phyloP scores from a whole-genome alignment of 1,140 invertebrate genomes.

The Semibalanus balanoides region DNA sequence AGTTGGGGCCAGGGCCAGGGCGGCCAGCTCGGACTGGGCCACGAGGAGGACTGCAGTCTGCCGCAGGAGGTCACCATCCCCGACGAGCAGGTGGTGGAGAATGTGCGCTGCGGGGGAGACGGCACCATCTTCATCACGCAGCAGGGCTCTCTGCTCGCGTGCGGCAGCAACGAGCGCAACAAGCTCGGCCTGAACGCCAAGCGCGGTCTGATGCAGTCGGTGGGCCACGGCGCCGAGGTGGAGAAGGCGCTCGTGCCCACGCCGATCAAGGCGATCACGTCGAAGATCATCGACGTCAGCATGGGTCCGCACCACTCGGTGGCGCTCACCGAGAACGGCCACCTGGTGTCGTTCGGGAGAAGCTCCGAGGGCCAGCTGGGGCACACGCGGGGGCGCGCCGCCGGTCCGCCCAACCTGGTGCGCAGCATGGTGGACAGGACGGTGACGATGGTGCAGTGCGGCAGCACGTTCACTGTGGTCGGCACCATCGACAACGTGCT shows the following conservation, averaged over 20 bases:
- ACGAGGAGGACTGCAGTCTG: slow-evolving; percentile 38
- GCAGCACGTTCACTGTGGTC: slow-evolving; percentile 47
- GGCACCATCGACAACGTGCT: slow-evolving; percentile 49
- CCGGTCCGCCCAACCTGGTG: slow-evolving; percentile 35
- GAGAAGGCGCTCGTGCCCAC: slow-evolving; percentile 34
- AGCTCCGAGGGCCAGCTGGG: slow-evolving; percentile 46
- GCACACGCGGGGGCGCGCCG: background rate
- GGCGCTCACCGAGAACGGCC: slow-evolving; percentile 47
- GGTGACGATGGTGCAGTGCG: slow-evolving; percentile 45
- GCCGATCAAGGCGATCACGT: slow-evolving; percentile 29
- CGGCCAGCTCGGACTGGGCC: slow-evolving; percentile 49
- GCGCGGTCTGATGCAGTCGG: slow-evolving; percentile 31
- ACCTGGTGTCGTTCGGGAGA: slow-evolving; percentile 46
- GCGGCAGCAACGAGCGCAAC: slow-evolving; percentile 51
- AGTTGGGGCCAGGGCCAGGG: slow-evolving; percentile 49
- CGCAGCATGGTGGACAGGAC: slow-evolving; percentile 37
- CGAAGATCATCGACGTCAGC: slow-evolving; percentile 36
- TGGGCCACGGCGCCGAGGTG: slow-evolving; percentile 29
- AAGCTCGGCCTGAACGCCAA: slow-evolving; percentile 48
- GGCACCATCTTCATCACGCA: slow-evolving; percentile 48
- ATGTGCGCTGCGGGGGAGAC: slow-evolving; percentile 46
- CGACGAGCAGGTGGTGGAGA: slow-evolving; percentile 35
- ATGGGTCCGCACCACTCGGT: slow-evolving; percentile 43
- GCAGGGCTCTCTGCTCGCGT: slow-evolving; percentile 45
- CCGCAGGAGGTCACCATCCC: slow-evolving; percentile 35